Conservation (phyloP, 2,113 vertebrate genomes). For the Pardalotus punctatus region DNA sequence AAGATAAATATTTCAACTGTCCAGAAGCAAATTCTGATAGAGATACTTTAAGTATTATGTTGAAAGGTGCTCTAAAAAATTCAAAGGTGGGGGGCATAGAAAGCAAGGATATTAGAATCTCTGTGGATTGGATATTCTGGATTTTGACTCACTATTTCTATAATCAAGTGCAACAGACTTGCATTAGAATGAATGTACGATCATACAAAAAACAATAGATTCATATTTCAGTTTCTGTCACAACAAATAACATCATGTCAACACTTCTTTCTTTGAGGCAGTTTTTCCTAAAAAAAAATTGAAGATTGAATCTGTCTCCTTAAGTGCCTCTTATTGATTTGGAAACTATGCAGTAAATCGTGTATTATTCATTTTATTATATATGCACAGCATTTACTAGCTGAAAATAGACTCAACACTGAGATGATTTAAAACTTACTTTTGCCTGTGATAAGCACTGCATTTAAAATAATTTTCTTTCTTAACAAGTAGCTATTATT, state of each 20-base stretch:
- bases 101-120: not conserved
- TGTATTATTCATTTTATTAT: not conserved
- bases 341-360: not conserved
- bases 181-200: not conserved
- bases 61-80: not conserved
- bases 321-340: not conserved
- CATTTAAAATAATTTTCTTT: not conserved
- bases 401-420: not conserved
- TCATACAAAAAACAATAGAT: not conserved
- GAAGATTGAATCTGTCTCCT: not conserved
- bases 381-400: not conserved
- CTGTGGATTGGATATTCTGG: not conserved
- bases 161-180: not conserved
- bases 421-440: not conserved
- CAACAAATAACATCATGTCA: not conserved
- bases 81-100: accelerated
- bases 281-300: not conserved
- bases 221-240: not conserved
- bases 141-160: not conserved
- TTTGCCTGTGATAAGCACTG: not conserved
- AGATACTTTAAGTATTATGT: not conserved
- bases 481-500: not conserved
- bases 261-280: not conserved
- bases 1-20: not conserved
- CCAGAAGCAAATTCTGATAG: not conserved